Base-by-base conservation (phyloP, 2,888 invertebrate genomes). In the Dasysyrphus tricinctus region DNA sequence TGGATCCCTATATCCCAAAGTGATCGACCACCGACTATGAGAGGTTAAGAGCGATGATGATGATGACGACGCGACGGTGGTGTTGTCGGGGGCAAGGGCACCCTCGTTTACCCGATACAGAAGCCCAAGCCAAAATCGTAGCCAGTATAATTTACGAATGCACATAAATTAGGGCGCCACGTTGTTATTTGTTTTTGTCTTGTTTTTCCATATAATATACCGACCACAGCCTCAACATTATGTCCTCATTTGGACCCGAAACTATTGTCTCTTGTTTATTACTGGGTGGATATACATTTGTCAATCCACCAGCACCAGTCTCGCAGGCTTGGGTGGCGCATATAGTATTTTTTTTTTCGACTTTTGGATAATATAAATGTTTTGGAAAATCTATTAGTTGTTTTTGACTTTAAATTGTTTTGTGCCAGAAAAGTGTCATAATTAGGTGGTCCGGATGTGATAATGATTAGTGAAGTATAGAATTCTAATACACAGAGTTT, bases 381-480 rank as follows among this genome's bases (percentile, higher is more conserved):
- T 78, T 79, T 34, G 3, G 79, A 61, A 79, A 82, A 82, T 86
- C 82, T 86, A 86, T 86, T 86, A 86, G 82, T 82, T 78, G 75
- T 79, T 74, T 67, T 61, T 86, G 78, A 86, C 82, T 78, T 75
- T 82, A 82, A 86, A 86, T 82, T 79, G 86, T 82, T 74, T 61
- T 74, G 78, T 79, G 82, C 57, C 70, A 78, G 82, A 73, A 59
- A 54, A 78, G 82, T 86, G 86, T 86, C 86, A 86, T 82, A 86
- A 86, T 86, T 86, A 86, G 86, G 86, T 86, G 86, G 86, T 82
- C 86, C 86, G 86, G 86, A 86, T 86, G 82, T 86, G 86, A 86
- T 82, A 86, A 86, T 86, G 86, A 86, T 82, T 75, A 54, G 86
- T 82, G 78, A 75, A 69, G 49, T 49, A 34, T 63, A 9, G 61